Base-by-base conservation (phyloP, 2,888 invertebrate species). In the Anthrax anthrax region DNA sequence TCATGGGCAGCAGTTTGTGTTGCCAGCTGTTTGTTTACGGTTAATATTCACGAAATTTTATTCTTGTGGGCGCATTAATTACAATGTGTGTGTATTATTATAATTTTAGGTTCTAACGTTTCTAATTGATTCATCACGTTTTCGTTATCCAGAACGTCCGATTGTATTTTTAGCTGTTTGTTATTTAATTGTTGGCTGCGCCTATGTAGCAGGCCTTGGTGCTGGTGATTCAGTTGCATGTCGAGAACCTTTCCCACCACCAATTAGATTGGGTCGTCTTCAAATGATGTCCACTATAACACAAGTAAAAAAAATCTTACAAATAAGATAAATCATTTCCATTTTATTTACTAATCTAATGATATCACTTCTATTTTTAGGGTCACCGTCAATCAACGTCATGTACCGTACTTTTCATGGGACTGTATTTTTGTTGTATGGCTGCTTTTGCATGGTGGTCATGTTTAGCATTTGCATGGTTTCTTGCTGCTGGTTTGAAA, bases 391-490 rank as follows among this genome's bases (percentile, higher is more conserved):
- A 67, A 56, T 62, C 67, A 52, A 67, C 67, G 48, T 62, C 77
- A 59, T 96, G 95, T 68, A 94, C 95, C 36, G 84, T 96, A 52
- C 76, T 95, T 47, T 96, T 96, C 69, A 94, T 96, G 92, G 78
- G 92, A 59, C 78, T 94, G 40, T 91, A 91, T 70, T 95, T 94
- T 72, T 95, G 94, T 67, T 86, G 87, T 62, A 94, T 94, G 90
- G 91, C 94, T 23, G 90, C 90, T 40, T 90, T 88, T 63, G 89
- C 95, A 60, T 95, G 96, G 95, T 96, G 95, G 95, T 92, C 95
- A 44, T 82, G 95, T 57, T 72, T 96, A 59, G 92, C 95, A 17
- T 75, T 96, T 52, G 94, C 95, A 46, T 96, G 95, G 95, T 95
- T 94, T 70, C 72, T 96, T 60, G 91, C 94, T 38, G 94, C 95